phyloP scores from a whole-genome alignment of 37 sponge, comb jelly and placozoan species.

The Beroe ovata region DNA sequence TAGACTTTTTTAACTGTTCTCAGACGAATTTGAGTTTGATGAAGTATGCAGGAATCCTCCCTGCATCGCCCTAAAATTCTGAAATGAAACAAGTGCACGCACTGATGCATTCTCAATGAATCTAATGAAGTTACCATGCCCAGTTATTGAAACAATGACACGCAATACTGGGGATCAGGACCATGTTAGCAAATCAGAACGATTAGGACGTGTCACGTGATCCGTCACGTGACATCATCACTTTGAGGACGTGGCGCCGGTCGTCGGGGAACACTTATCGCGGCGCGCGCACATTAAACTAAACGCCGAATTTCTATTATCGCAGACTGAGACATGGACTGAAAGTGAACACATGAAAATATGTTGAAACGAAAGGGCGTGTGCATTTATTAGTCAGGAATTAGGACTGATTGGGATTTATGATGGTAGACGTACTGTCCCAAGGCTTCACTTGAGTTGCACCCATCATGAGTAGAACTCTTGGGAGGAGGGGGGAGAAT shows the following conservation, averaged over 20 bases:
- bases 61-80: background rate
- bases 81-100: conserved; percentile 5
- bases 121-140: conserved; percentile 48
- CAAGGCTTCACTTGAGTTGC: background rate
- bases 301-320: conserved; percentile 11
- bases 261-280: conserved; percentile 25
- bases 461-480: no score
- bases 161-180: no score
- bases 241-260: background rate
- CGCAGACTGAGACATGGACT: background rate
- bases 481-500: no score
- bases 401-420: background rate
- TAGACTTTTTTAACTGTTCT: no score
- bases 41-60: background rate
- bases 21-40: no score
- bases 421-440: no score
- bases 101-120: conserved; percentile 39
- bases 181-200: background rate
- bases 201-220: background rate
- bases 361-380: background rate
- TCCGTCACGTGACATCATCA: background rate
- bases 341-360: no score
- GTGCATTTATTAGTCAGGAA: no score
- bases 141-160: conserved; percentile 38
- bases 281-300: background rate